Conservation (phyloP, 2,113 vertebrate genomes). For the Grammomys surdaster region DNA sequence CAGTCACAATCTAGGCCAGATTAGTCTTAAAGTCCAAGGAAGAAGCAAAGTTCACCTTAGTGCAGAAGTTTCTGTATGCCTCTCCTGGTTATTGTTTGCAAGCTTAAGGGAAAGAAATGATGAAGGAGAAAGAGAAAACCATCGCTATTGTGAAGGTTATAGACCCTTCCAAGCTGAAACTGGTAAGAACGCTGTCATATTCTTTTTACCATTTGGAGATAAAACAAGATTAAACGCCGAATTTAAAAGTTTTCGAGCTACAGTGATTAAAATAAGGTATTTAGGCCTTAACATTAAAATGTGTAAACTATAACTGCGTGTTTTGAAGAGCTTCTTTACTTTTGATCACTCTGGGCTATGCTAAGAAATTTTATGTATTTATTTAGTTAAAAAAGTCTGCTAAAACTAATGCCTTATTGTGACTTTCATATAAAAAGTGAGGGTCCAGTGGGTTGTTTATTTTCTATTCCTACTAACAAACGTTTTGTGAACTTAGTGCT, state of each 20-base stretch:
- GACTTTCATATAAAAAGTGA: background rate
- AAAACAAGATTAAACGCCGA: slow-evolving; percentile 37
- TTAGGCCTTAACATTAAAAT: slow-evolving; percentile 33
- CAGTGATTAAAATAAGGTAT: slow-evolving; percentile 61
- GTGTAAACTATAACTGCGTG: slow-evolving; percentile 8
- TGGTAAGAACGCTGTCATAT: slow-evolving; percentile 86
- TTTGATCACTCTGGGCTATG: slow-evolving; percentile 1
- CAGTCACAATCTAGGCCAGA: slow-evolving; percentile 88
- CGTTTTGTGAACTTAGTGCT: slow-evolving; percentile 27
- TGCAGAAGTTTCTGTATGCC: slow-evolving; percentile 82
- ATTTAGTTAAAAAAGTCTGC: background rate
- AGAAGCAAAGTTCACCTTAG: slow-evolving; percentile 93
- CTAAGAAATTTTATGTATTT: slow-evolving; percentile 1
- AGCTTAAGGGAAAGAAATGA: slow-evolving; percentile 82
- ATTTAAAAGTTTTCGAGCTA: slow-evolving; percentile 56
- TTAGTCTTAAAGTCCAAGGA: slow-evolving; percentile 93
- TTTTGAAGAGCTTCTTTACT: slow-evolving; percentile 5
- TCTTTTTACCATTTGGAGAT: slow-evolving; percentile 74
- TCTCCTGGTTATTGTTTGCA: slow-evolving; percentile 63
- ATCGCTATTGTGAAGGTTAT: slow-evolving; percentile 85
- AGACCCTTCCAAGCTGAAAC: slow-evolving; percentile 87
- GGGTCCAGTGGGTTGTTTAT: background rate
- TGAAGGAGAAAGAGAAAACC: slow-evolving; percentile 85
- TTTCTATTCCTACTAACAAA: background rate
- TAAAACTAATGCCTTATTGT: slow-evolving; percentile 22